Evolutionary conservation across 92 coral and sea anemone species (phyloP).

Genomic region (Blastomussa wellsi): DNA sequence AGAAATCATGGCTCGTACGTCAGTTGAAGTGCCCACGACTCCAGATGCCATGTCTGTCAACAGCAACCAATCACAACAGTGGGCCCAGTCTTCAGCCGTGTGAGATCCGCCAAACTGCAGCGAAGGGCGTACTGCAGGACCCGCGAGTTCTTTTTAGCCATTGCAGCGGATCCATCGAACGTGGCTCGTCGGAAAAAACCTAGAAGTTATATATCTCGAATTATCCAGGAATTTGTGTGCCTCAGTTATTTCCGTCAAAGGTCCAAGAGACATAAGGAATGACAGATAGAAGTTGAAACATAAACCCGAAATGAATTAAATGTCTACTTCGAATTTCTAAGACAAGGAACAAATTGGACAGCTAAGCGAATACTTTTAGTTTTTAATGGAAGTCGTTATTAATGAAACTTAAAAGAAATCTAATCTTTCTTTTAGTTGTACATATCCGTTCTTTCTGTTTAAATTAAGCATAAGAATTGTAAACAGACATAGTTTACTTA

Average conservation of each 20-base stretch:
- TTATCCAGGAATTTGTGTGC: not conserved
- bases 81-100: constrained; percentile 89
- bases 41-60: constrained; percentile 92
- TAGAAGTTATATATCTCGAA: not conserved
- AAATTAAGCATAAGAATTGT: not conserved
- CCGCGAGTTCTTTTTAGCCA: not conserved
- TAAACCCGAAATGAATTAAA: not conserved
- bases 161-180: not conserved
- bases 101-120: constrained; percentile 18
- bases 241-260: not conserved
- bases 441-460: not conserved
- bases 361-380: not conserved
- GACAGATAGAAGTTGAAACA: not conserved
- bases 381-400: not conserved
- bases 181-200: not conserved
- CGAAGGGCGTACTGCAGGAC: not conserved
- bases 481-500: no score
- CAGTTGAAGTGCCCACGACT: constrained; percentile 91
- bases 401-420: not conserved
- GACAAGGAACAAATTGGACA: not conserved
- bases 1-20: constrained; percentile 88
- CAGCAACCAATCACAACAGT: constrained; percentile 83
- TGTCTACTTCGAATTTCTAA: not conserved
- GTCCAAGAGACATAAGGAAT: no score
- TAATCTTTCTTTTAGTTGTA: not conserved